Evolutionary conservation across 2,888 invertebrate species (phyloP), one percentile per base, ranked within the genome.

Genomic region (Diaphora mendica): DNA sequence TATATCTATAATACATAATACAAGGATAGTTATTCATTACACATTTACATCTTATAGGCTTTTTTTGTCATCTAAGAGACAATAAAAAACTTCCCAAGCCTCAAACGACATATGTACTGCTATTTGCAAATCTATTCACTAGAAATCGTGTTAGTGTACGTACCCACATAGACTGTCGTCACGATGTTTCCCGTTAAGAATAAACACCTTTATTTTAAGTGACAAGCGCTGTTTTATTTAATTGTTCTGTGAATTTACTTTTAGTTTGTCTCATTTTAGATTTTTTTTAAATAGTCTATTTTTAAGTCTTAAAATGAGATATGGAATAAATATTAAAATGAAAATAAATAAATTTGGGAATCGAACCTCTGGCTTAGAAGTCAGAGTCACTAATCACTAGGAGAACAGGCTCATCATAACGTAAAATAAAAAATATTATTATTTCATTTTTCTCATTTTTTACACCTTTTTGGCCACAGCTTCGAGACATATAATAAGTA

Each of bases 181-280:
- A 73, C 82, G 82, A 75, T 44, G 73, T 73, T 64, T 44, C 23
- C 65, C 68, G 73, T 72, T 74, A 72, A 71, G 68, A 74, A 73
- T 75, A 78, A 81, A 81, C 77, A 75, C 66, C 7, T 33, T 15
- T 0, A 42, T 55, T 48, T 42, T 70, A 73, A 73, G 65, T 73
- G 69, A 59, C 39, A 26, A 68, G 35, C n/a, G 23, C 33, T 65
- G 64, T 64, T 64, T 71, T 9, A 35, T 15, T 30, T 64, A 13
- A 51, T 71, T 65, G 71, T 64, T n/a, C 23, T 17, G 2, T n/a
- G 39, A 44, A 33, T 59, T 59, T 51, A 51, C 55, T 17, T 72
- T 39, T 44, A 39, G 39, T 39, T 64, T 51, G n/a, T 64, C 9
- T 66, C 23, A 26, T 30, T 26, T 71, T n/a, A n/a, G n/a, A n/a